Percentiles rank a stretch among this genome's conserved stretches.
Evolutionary conservation across 2,113 vertebrate species (phyloP).

Genomic region (Recurvirostra avosetta): DNA sequence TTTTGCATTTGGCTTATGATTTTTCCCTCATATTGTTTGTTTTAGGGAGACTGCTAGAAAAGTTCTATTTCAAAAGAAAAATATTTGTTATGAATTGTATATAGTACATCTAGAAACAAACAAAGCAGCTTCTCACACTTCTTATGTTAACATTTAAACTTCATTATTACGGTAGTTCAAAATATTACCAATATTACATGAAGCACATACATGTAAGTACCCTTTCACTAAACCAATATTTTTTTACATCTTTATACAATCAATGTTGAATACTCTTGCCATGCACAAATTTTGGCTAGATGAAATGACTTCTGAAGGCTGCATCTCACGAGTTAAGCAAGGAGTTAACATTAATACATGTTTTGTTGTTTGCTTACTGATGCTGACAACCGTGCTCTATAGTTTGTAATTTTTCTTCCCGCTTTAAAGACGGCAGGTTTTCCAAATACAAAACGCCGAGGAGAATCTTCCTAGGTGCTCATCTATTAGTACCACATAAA

Average conservation of each 20-base stretch:
- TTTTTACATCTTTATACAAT: neutral
- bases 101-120: neutral
- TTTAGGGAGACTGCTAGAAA: neutral
- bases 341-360: neutral
- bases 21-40: neutral
- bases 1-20: neutral
- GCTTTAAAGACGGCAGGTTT: neutral
- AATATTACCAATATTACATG: neutral
- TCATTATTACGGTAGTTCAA: neutral
- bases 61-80: neutral
- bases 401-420: neutral
- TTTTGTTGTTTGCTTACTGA: neutral
- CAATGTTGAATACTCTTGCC: too few relatives aligned
- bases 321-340: neutral
- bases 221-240: neutral
- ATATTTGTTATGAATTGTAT: neutral
- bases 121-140: neutral
- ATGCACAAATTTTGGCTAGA: neutral
- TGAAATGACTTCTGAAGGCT: neutral
- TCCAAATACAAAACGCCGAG: neutral
- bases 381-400: neutral
- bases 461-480: neutral
- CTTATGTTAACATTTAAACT: neutral
- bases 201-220: neutral
- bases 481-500: neutral